Base-by-base conservation (phyloP, 2,888 invertebrate genomes). In the Caenorhabditis doughertyi region DNA sequence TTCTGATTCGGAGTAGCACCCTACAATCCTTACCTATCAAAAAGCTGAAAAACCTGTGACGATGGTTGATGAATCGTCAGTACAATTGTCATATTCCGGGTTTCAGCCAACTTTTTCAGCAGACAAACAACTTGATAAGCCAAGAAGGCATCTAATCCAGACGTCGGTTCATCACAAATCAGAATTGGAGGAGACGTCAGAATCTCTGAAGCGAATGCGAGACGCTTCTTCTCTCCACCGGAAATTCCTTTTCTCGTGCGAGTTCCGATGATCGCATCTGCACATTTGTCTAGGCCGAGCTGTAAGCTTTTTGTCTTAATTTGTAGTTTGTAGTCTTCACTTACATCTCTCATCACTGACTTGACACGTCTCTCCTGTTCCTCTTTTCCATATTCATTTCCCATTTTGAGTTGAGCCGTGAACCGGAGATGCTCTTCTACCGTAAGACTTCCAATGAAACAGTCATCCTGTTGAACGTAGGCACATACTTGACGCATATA, bases 11-110 rank as follows among this genome's bases (percentile, higher is more conserved):
- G 32, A 4, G 4, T 9, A 32, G 32, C 32, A 7, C 32, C 9
- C 32, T 32, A 7, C 9, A 32, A 32, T 27, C 5, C 80, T 74
- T 85, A 93, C 91, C 92, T 95, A 92, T 97, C 96, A 91, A 98
- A 97, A 93, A 97, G 94, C 23, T 95, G 95, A 92, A 95, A 97
- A 27, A 93, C 92, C 92, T 97, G 96, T 0, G 96, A 97, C 0
- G 96, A 96, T 0, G 98, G 98, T 92, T 98, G 98, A 93, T 98
- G 98, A 84, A 98, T 96, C 0, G 97, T 97, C 90, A 96, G 95
- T 16, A 98, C 94, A 68, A 98, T 95, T 0, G 97, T 97, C 93
- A 96, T 96, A 27, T 97, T 96, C 89, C 95, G 92, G 3, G 89
- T 83, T 25, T 79, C 56, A 2, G 94, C 93, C 86, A 94, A 87